Evolutionary conservation across 1,140 invertebrate species (phyloP).

Genomic region (Hermetia illucens): DNA sequence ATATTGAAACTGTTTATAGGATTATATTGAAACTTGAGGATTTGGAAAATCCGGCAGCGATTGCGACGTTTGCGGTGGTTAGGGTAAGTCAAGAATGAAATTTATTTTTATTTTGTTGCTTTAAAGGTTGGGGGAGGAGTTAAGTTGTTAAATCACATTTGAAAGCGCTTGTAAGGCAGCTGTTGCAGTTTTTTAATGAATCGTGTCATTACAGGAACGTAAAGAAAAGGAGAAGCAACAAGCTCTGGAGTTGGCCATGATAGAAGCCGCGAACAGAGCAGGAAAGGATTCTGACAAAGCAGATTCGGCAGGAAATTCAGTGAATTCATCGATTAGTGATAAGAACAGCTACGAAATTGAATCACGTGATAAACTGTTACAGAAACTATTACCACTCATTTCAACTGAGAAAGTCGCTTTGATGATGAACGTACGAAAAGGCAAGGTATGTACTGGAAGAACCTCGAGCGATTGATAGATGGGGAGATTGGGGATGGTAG

Average conservation of each 20-base stretch:
- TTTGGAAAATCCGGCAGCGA: conserved; percentile 52
- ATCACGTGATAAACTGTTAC: conserved; percentile 33
- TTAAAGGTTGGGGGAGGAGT: too few species aligned
- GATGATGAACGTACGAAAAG: conserved; percentile 56
- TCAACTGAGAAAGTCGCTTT: conserved; percentile 46
- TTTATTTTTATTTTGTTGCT: conserved; percentile 6
- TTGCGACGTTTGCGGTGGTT: conserved; percentile 43
- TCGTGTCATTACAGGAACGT: conserved; percentile 29
- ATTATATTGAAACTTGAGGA: conserved; percentile 58
- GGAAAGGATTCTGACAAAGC: conserved; percentile 26
- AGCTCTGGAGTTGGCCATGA: conserved; percentile 24
- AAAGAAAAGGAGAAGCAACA: conserved; percentile 40
- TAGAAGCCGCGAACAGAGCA: conserved; percentile 26
- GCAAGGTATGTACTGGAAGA: conserved; percentile 39
- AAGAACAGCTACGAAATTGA: conserved; percentile 28
- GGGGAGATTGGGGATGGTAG: too few species aligned
- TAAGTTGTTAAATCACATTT: conserved; percentile 7
- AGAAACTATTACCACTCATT: conserved; percentile 44
- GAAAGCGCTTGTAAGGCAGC: too few species aligned
- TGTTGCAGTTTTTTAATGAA: conserved; percentile 1
- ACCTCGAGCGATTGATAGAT: background rate
- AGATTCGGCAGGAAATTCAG: conserved; percentile 27
- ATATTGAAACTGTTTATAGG: conserved; percentile 63
- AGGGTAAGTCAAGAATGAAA: conserved; percentile 27
- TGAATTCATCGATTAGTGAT: conserved; percentile 27